Evolutionary conservation across 2,888 invertebrate species (phyloP).

Genomic region (Caenorhabditis sinica): DNA sequence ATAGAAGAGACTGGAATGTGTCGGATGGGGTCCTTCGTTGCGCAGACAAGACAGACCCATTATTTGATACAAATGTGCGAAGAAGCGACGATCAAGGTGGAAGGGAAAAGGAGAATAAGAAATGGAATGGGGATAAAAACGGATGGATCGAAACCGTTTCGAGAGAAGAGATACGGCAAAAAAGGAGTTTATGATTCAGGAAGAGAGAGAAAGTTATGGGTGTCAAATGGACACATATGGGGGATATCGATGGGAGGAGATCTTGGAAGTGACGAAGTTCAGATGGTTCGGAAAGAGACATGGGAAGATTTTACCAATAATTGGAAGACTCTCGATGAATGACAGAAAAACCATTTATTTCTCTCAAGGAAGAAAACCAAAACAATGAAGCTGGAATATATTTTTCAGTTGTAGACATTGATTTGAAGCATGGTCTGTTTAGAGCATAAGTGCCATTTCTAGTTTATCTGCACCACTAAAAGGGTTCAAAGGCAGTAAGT

Average conservation of each 20-base stretch:
- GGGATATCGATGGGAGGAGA: background rate
- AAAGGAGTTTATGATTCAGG: slow-evolving; percentile 31
- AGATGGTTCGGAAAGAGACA: too few species aligned
- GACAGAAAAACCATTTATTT: too few species aligned
- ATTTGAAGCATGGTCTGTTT: too few species aligned
- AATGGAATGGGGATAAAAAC: slow-evolving; percentile 15
- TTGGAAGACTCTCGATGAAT: too few species aligned
- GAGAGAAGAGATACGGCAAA: slow-evolving; percentile 8
- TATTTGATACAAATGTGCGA: slow-evolving; percentile 65
- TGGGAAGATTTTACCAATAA: too few species aligned
- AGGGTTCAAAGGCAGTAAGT: too few species aligned
- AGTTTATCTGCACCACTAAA: too few species aligned
- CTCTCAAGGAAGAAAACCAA: too few species aligned
- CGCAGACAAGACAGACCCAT: slow-evolving; percentile 43
- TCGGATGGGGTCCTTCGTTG: slow-evolving; percentile 24
- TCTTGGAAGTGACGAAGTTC: too few species aligned
- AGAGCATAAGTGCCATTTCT: too few species aligned
- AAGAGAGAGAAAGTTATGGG: slow-evolving; percentile 9
- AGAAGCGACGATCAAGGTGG: slow-evolving; percentile 44
- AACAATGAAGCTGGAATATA: too few species aligned
- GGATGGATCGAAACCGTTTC: slow-evolving; percentile 30
- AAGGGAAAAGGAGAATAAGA: slow-evolving; percentile 14
- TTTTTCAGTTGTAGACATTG: too few species aligned
- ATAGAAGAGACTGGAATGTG: slow-evolving; percentile 53
- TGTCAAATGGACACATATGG: background rate